Percentiles rank a stretch among this genome's conserved stretches.
Evolutionary conservation across 1,140 invertebrate genomes (phyloP).

Genomic region (Palaemon carinicauda): DNA sequence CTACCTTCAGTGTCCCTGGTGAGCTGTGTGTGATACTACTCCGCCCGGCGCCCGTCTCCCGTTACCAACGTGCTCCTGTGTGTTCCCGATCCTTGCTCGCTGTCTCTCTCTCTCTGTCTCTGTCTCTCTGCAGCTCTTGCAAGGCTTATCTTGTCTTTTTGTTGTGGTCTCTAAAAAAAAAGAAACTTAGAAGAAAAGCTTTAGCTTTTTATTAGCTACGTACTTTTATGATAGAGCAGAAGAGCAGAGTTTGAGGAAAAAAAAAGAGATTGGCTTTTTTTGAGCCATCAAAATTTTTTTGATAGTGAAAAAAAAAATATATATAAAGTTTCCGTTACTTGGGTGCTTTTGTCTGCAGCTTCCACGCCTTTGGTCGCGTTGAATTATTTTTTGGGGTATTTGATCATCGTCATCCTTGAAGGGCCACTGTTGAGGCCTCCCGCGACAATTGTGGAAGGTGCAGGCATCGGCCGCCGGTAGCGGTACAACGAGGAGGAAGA

Average conservation of each 20-base stretch:
- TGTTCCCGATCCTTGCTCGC: neutral
- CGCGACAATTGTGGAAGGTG: conserved; percentile 25
- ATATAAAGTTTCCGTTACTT: conserved; percentile 13
- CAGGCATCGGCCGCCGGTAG: conserved; percentile 28
- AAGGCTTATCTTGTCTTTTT: too few relatives aligned
- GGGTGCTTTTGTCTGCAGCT: conserved; percentile 31
- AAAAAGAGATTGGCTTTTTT: neutral
- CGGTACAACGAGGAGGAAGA: neutral
- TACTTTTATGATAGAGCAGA: neutral
- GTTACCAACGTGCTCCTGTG: neutral
- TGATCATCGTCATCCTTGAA: neutral
- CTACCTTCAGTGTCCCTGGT: conserved; percentile 18
- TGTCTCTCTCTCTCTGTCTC: neutral
- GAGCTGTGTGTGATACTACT: neutral
- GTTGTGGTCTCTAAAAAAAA: too few relatives aligned
- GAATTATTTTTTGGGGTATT: neutral
- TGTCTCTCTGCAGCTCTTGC: too few relatives aligned
- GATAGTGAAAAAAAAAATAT: neutral
- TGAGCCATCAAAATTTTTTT: neutral
- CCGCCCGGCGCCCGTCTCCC: conserved; percentile 11
- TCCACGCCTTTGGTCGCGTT: conserved; percentile 19
- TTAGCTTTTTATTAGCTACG: neutral
- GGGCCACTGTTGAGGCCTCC: conserved; percentile 14
- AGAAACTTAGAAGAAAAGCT: neutral
- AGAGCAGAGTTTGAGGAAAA: too few relatives aligned